These are phyloP conservation scores for Ennomos quercinarius DNA, from an alignment of 2,888 invertebrate species.

Conservation along the genomic window DNA sequence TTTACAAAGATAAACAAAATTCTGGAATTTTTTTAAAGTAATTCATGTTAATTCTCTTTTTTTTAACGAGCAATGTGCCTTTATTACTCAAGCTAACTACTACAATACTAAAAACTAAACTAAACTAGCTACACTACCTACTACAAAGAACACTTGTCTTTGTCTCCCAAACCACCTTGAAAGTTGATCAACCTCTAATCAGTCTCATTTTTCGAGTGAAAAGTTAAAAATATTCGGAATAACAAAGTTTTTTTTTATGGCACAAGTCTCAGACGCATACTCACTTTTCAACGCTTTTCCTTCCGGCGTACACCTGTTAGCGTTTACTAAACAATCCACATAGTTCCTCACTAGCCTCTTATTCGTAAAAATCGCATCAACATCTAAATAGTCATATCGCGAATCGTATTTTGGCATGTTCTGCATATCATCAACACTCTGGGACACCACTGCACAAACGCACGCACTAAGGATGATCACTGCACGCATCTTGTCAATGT, in stretches of 20 bases:
- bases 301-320: conserved; percentile 90
- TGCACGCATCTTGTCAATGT: conserved; percentile 59
- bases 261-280: conserved; percentile 57
- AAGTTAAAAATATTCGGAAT: no score
- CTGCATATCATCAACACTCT: conserved; percentile 64
- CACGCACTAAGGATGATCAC: conserved; percentile 64
- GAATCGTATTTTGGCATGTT: conserved; percentile 77
- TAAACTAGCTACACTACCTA: no score
- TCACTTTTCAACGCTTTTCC: conserved; percentile 90
- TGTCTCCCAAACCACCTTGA: no score
- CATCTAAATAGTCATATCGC: conserved; percentile 89
- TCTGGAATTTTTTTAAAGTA: no score
- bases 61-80: no score
- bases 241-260: not conserved
- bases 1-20: no score
- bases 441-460: conserved; percentile 60
- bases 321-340: conserved; percentile 88
- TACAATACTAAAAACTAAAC: no score
- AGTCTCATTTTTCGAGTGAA: no score
- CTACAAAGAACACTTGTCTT: no score
- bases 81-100: no score
- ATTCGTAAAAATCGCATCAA: conserved; percentile 88
- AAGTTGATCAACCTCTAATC: no score
- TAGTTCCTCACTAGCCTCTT: conserved; percentile 89
- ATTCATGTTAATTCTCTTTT: no score